Base-by-base conservation (phyloP, 2,888 invertebrate genomes). In the Boloria euphrosyne region DNA sequence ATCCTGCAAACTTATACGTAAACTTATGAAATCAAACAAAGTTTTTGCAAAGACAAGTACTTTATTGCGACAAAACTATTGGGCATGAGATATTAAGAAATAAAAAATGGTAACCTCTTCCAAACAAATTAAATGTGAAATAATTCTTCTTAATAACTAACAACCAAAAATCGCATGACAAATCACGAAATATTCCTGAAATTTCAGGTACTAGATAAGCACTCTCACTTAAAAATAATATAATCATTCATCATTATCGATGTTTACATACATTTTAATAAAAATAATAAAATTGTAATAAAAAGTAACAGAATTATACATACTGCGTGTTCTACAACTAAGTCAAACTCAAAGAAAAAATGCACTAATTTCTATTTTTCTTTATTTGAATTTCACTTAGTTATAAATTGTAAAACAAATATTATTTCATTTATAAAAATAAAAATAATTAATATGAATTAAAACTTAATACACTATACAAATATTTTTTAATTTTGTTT, bases 231-330 rank as follows among this genome's bases (percentile, higher is more conserved):
- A 10, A 47, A 47, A 47, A 47, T 47, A 47, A 47, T 47, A 47
- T 47, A 47, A 47, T 47, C 47, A 47, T 47, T 47, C 47, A 47
- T 47, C 47, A 47, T 47, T 47, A 47, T 47, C 47, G 47, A 47
- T 47, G 13, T 47, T 47, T 47, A 47, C 47, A 47, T 47, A 13
- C 47, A 13, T 47, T 47, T 14, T 47, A 47, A 47, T 47, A 22
- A 22, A 22, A 22, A 22, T 22, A 22, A 22, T 22, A 22, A 22
- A 22, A 3, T 22, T 22, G 22, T 1, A 22, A 22, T 13, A 47
- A 47, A 13, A 47, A 47, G 47, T 47, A 47, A 47, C 47, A 47
- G 47, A 47, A 47, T 47, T 16, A 47, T 47, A 47, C 47, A 47
- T 47, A 47, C 47, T 47, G 5, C 47, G 47, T 14, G 13, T 47